phyloP scores from a whole-genome alignment of 2,797 vertebrate species.

The Nannoperca obscura region DNA sequence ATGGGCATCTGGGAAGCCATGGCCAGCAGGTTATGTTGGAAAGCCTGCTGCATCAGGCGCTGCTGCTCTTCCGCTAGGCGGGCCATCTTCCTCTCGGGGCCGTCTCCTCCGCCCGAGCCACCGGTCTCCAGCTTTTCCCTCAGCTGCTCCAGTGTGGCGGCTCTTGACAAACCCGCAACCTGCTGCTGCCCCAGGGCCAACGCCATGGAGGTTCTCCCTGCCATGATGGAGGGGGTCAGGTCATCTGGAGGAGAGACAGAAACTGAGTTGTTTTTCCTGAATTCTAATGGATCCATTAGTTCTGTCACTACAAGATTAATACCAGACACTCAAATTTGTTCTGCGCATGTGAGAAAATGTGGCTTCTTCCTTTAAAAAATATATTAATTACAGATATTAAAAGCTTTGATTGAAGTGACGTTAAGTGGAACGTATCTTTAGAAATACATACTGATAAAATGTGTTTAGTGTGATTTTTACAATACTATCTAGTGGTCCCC shows the following conservation, averaged over 20 bases:
- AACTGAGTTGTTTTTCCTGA: background rate
- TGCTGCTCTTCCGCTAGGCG: conserved; percentile 93
- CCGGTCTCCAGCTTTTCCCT: conserved; percentile 92
- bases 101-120: conserved; percentile 85
- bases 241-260: conserved; percentile 82
- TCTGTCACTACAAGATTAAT: no score
- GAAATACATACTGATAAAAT: no score
- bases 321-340: no score
- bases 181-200: conserved; percentile 88
- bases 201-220: conserved; percentile 84
- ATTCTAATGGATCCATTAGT: background rate
- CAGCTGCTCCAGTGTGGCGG: conserved; percentile 92
- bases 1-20: conserved; percentile 89
- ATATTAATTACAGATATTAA: no score
- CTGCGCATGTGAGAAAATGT: no score
- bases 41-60: conserved; percentile 93
- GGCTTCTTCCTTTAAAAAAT: no score
- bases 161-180: conserved; percentile 83
- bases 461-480: no score
- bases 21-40: conserved; percentile 93
- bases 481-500: no score
- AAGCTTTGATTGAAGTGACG: no score
- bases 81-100: conserved; percentile 90
- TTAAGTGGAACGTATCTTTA: no score
- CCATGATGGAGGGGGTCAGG: conserved; percentile 83